Evolutionary conservation across 37 sponge, comb jelly and placozoan genomes (phyloP), one percentile per base, ranked within the genome.

Genomic region (Mnemiopsis leidyi): DNA sequence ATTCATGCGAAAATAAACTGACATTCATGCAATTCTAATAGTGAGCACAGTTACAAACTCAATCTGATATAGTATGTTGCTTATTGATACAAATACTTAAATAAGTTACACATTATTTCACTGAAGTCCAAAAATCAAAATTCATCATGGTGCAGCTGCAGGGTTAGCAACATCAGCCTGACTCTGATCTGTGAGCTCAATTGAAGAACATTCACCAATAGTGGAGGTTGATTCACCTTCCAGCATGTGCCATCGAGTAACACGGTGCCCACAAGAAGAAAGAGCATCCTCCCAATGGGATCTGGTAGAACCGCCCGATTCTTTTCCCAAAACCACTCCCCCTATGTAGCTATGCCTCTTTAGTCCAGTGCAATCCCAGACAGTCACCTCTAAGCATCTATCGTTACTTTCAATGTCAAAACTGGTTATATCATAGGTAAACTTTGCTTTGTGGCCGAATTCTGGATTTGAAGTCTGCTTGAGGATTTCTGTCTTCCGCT

Each of bases 401-500:
- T 85, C 90, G 39, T 23, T 40, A 21, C 90, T 85, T 85, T 85
- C 90, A 39, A 85, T 85, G 90, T 85, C 90, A 16, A 85, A 36
- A 26, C 36, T 85, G 35, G 29, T 40, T 13, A 85, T 85, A 28
- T 85, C 90, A 85, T 85, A 85, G 39, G 90, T 85, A 26, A 85
- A 85, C 2, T 37, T 40, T 0, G 90, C 90, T 85, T 85, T 85
- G 5, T 35, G 90, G 25, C 90, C 90, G 39, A 85, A 85, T 85
- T 85, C 90, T 23, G 90, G 90, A 39, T 85, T 85, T 85, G 90
- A 28, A 18, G 90, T 85, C 25, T 85, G 33, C 90, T 85, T 85
- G 36, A 85, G 21, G 48, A 85, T 26, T 3, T 85, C 90, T 85
- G 90, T 85, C 23, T 85, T 85, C 26, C 48, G 32, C 48, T 85